A percentile compares a stretch with the other conserved stretches of the same genome.
These are phyloP conservation scores for Trypoxylon attenuatum DNA, from an alignment of 2,888 invertebrate genomes.

Conservation along the genomic window DNA sequence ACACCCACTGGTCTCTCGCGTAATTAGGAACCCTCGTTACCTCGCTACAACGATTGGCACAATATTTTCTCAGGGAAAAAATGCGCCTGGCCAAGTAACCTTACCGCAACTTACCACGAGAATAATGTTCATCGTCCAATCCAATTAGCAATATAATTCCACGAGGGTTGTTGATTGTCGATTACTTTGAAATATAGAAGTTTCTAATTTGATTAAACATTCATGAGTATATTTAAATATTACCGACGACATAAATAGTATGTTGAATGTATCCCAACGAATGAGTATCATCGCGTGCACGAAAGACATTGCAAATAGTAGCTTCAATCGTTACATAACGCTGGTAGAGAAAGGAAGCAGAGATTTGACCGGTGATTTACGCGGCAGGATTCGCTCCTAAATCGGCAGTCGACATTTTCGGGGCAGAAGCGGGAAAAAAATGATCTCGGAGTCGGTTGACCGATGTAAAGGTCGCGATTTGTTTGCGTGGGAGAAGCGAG, in stretches of 20 bases:
- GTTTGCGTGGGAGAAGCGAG: constrained; percentile 48
- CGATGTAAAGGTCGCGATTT: constrained; percentile 45
- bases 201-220: no score
- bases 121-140: constrained; percentile 29
- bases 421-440: constrained; percentile 26
- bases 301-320: neutral
- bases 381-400: neutral
- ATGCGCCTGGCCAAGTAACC: constrained; percentile 17
- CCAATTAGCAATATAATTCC: constrained; percentile 37
- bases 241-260: no score
- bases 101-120: neutral
- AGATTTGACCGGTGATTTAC: neutral
- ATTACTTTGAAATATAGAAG: no score
- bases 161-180: no score
- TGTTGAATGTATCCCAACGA: no score
- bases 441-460: constrained; percentile 32
- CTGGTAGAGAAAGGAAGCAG: no score
- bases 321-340: no score
- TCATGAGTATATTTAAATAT: no score
- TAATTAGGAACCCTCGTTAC: constrained; percentile 51
- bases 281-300: neutral
- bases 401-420: neutral
- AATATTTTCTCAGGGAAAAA: constrained; percentile 30
- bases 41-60: constrained; percentile 31
- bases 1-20: constrained; percentile 17